Evolutionary conservation across 2,797 vertebrate genomes (phyloP).

Genomic region (Liparis tanakae): DNA sequence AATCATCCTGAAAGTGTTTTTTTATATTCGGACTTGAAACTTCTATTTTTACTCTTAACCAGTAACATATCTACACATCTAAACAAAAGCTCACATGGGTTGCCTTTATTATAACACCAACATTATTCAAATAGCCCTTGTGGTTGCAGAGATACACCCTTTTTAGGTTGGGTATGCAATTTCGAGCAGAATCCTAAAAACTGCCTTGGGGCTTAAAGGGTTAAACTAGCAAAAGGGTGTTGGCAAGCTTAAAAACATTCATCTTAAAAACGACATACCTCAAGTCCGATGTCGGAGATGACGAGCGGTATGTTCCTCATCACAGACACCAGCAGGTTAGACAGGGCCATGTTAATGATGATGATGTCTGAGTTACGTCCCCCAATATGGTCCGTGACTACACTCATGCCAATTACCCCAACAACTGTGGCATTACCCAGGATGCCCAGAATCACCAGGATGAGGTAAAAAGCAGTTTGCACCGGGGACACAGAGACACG

Average conservation of each 20-base stretch:
- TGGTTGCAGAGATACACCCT: too few relatives aligned
- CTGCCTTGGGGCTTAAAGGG: too few relatives aligned
- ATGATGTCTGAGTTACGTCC: slow-evolving; percentile 83
- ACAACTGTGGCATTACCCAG: slow-evolving; percentile 80
- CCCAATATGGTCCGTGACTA: slow-evolving; percentile 57
- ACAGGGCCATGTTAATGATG: slow-evolving; percentile 84
- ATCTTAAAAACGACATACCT: slow-evolving; percentile 65
- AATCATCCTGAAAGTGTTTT: too few relatives aligned
- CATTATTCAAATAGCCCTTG: too few relatives aligned
- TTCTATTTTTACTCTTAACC: too few relatives aligned
- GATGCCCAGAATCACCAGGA: slow-evolving; percentile 81
- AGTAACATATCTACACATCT: too few relatives aligned
- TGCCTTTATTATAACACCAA: too few relatives aligned
- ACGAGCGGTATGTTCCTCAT: slow-evolving; percentile 81
- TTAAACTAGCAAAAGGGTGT: background rate
- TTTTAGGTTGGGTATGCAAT: too few relatives aligned
- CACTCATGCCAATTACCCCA: slow-evolving; percentile 74
- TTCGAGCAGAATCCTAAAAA: too few relatives aligned
- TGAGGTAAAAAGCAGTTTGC: slow-evolving; percentile 70
- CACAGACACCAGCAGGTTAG: slow-evolving; percentile 83
- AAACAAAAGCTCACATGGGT: too few relatives aligned
- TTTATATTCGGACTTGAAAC: too few relatives aligned
- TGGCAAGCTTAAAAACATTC: background rate
- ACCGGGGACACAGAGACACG: slow-evolving; percentile 45
- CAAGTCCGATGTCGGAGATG: slow-evolving; percentile 76